Conservation (phyloP, 2,888 invertebrate genomes). For the Temnothorax unifasciatus region DNA sequence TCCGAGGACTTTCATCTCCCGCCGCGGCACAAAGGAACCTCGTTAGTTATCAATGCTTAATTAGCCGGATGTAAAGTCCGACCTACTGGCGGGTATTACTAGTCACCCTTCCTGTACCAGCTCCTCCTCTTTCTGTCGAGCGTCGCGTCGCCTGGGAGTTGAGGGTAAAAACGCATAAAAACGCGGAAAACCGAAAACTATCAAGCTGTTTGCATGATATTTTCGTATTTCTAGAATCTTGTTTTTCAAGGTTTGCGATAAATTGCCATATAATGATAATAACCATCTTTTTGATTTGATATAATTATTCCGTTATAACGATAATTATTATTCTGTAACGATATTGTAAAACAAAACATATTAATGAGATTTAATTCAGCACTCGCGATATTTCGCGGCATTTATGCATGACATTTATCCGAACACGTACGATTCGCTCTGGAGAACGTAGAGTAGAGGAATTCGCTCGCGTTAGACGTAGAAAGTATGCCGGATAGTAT, state of each 20-base stretch:
- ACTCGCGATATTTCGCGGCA: background rate
- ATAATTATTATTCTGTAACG: background rate
- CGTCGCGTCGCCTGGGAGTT: constrained; percentile 14
- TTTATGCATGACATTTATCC: background rate
- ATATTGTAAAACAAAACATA: background rate
- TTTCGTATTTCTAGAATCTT: background rate
- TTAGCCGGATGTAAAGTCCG: constrained; percentile 71
- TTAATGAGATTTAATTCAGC: constrained; percentile 14
- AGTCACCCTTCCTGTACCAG: constrained; percentile 12
- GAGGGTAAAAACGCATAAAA: background rate
- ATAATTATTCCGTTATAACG: background rate
- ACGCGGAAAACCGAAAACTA: background rate
- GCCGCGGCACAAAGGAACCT: constrained; percentile 71
- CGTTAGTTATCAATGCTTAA: constrained; percentile 80
- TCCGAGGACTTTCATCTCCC: constrained; percentile 62
- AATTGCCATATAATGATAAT: background rate
- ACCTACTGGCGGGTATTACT: constrained; percentile 56
- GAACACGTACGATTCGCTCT: background rate
- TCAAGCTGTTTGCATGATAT: background rate
- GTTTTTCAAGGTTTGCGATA: background rate
- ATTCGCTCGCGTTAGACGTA: background rate
- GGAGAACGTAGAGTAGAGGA: background rate
- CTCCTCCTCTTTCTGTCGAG: constrained; percentile 6
- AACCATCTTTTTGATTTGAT: background rate
- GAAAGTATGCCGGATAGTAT: constrained; percentile 34